phyloP scores from a whole-genome alignment of 2,888 invertebrate species.

The Cerceris rybyensis region DNA sequence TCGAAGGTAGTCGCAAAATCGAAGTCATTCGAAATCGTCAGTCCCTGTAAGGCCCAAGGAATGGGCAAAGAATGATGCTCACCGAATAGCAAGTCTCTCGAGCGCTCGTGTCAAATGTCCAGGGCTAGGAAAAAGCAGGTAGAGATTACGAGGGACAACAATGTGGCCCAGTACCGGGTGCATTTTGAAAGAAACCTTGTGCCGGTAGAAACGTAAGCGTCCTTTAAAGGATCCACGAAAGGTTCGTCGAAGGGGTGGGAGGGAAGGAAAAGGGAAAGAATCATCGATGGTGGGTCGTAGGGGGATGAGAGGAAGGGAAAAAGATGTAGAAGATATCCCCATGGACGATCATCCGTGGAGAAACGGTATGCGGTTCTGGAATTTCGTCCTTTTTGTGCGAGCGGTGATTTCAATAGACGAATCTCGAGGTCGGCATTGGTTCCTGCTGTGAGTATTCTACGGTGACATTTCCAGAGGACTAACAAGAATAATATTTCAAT shows the following conservation, averaged over 20 bases:
- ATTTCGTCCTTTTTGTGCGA: constrained; percentile 65
- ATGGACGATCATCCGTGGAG: constrained; percentile 60
- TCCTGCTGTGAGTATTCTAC: constrained; percentile 72
- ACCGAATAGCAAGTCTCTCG: constrained; percentile 22
- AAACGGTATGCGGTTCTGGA: constrained; percentile 70
- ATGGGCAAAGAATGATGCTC: constrained; percentile 29
- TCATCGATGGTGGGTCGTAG: background rate
- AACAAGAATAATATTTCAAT: constrained; percentile 67
- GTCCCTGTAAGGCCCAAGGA: background rate
- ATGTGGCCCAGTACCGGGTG: constrained; percentile 48
- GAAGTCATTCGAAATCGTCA: background rate
- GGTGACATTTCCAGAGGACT: constrained; percentile 64
- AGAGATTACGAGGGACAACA: constrained; percentile 63
- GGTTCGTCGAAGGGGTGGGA: constrained; percentile 29
- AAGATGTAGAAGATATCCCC: constrained; percentile 59
- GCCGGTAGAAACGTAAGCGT: constrained; percentile 38
- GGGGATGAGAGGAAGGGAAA: constrained; percentile 25
- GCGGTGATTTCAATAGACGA: constrained; percentile 69
- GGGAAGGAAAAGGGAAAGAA: constrained; percentile 15
- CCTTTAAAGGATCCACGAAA: constrained; percentile 48
- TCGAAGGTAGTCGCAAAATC: background rate
- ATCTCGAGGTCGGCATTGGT: constrained; percentile 61
- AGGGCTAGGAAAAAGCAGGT: constrained; percentile 60
- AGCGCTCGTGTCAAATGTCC: constrained; percentile 62
- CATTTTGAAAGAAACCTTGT: constrained; percentile 45